Base-by-base conservation (phyloP, 92 coral and sea anemone species). In the Palythoa caribaeorum region DNA sequence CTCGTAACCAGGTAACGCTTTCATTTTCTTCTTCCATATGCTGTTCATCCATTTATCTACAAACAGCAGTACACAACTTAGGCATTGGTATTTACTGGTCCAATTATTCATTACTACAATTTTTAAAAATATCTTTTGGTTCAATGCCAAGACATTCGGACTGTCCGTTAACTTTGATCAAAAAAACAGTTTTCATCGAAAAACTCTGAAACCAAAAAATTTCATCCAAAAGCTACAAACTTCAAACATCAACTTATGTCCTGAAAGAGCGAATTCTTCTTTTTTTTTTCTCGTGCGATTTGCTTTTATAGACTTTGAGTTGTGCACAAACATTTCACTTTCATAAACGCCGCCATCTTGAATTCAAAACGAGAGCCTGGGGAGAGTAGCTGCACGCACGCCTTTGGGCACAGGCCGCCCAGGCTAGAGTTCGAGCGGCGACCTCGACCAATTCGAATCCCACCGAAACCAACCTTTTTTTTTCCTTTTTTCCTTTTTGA, bases 1-100 rank as follows among this genome's bases (percentile, higher is more conserved):
- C 65, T 20, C 57, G 35, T 17, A 69, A 39, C 84, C 83, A 47
- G 73, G 51, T n/a, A 62, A 54, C 60, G 57, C 80, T 71, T 78
- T 83, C 85, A 75, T 76, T 50, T 40, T 91, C 89, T 72, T 62
- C 81, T 48, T 88, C 86, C 86, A 81, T 35, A 44, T 40, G 71
- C 51, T 78, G 59, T 83, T 87, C 89, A 83, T 91, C 89, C 89
- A 72, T 81, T 65, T 81, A 81, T 81, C 86, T 81, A 81, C 36
- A 81, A 81, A 81, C 86, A 81, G 86, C 76, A 81, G 86, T 52
- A 81, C 15, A 81, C 86, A 66, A 51, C 75, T 70, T 70, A 81
- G 86, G 86, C 16, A 69, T 40, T 65, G 86, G 76, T 81, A 81
- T 65, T 19, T 65, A 65, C 60, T 17, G 44, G 60, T 35, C 86